A percentile compares a stretch with the other conserved stretches of the same genome.
phyloP scores from a whole-genome alignment of 2,888 invertebrate species.

The Dicyrtomina minuta region DNA sequence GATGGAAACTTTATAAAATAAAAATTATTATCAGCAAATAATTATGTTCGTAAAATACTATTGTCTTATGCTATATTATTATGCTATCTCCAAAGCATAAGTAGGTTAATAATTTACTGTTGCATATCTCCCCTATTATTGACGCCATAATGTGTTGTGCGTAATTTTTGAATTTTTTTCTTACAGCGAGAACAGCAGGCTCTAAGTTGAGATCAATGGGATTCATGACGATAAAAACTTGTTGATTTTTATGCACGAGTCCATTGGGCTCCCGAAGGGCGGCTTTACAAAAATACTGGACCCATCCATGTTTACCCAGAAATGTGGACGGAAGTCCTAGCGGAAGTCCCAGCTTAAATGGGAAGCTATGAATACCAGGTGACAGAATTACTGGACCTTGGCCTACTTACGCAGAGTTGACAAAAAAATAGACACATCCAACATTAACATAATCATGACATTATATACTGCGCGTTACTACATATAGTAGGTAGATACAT shows the following conservation, averaged over 20 bases:
- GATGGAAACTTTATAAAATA: background rate
- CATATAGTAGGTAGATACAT: too few relatives aligned
- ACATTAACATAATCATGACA: too few relatives aligned
- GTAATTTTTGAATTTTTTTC: background rate
- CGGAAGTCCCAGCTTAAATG: conserved; percentile 87
- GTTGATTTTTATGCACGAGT: conserved; percentile 89
- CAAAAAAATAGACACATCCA: too few relatives aligned
- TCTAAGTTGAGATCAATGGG: conserved; percentile 90
- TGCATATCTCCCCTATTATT: background rate
- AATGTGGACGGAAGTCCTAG: conserved; percentile 89
- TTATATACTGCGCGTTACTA: too few relatives aligned
- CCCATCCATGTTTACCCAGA: conserved; percentile 91
- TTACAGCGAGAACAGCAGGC: conserved; percentile 78
- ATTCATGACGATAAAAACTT: conserved; percentile 96
- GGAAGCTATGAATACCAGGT: conserved; percentile 92
- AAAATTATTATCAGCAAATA: background rate
- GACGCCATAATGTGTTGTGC: too few relatives aligned
- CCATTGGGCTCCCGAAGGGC: conserved; percentile 85
- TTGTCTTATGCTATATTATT: too few relatives aligned
- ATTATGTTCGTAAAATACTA: background rate
- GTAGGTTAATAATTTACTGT: too few relatives aligned
- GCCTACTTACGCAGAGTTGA: too few relatives aligned
- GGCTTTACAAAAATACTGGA: conserved; percentile 87
- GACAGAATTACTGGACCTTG: conserved; percentile 80
- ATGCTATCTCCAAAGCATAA: too few relatives aligned